phyloP scores from a whole-genome alignment of 2,113 vertebrate genomes.

The Solenodon paradoxus region DNA sequence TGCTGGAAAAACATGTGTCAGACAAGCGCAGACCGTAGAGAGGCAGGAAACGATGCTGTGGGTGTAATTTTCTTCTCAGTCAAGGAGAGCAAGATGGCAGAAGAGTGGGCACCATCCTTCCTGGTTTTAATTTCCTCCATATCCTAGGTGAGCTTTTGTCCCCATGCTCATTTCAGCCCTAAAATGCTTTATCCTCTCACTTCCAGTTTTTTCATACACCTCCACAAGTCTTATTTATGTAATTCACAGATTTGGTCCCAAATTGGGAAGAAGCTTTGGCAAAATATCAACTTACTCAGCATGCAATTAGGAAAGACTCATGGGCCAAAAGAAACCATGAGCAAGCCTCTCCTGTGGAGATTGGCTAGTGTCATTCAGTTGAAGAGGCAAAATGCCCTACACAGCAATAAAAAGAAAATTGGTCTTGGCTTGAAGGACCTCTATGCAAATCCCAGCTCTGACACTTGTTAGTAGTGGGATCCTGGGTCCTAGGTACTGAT shows the following conservation, averaged over 20 bases:
- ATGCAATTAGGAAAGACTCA: neutral
- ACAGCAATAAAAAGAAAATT: neutral
- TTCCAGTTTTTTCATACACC: neutral
- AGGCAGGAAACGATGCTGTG: neutral
- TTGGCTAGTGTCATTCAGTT: neutral
- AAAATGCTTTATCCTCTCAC: neutral
- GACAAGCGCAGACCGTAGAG: neutral
- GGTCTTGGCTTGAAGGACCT: neutral
- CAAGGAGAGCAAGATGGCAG: neutral
- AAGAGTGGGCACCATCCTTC: neutral
- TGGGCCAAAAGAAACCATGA: neutral
- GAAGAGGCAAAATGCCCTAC: neutral
- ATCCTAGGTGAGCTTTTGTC: neutral
- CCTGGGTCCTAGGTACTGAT: neutral
- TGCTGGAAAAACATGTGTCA: neutral
- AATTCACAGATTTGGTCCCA: neutral
- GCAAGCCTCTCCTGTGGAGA: neutral
- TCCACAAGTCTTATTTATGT: neutral
- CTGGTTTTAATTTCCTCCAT: neutral
- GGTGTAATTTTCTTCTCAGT: neutral
- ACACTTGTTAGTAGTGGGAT: neutral
- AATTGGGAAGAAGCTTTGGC: neutral
- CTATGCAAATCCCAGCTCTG: neutral
- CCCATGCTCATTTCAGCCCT: neutral
- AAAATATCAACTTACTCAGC: neutral